Evolutionary conservation across 2,888 invertebrate species (phyloP).

Genomic region (Eristalis intricaria): DNA sequence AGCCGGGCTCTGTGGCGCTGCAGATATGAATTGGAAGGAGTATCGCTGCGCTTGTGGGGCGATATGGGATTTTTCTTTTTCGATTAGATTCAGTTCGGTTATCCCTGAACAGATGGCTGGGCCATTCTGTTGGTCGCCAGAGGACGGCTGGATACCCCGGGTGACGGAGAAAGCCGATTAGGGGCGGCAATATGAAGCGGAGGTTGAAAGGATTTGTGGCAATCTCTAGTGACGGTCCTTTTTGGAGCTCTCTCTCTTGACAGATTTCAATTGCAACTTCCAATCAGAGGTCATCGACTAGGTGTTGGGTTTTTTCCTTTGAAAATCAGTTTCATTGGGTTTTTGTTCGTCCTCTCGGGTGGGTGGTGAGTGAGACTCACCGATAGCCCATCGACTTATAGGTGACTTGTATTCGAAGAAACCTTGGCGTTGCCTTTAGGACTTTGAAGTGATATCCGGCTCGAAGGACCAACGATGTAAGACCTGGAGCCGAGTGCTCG

Average conservation of each 20-base stretch:
- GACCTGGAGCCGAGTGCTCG: too few relatives aligned
- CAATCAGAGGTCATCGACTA: neutral
- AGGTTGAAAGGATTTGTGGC: neutral
- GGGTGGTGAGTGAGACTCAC: too few relatives aligned
- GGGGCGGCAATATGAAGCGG: neutral
- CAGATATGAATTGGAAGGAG: conserved; percentile 3
- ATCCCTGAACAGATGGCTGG: too few relatives aligned
- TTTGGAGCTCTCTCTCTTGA: neutral
- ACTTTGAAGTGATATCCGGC: too few relatives aligned
- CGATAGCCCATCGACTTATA: too few relatives aligned
- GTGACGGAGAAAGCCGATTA: neutral
- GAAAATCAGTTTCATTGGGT: neutral
- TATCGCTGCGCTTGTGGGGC: neutral
- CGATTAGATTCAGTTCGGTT: neutral
- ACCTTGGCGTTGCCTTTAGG: too few relatives aligned
- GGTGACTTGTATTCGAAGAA: too few relatives aligned
- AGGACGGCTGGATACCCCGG: neutral
- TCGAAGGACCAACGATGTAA: too few relatives aligned
- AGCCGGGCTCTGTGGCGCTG: neutral
- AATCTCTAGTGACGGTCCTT: too few relatives aligned
- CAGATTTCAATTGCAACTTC: neutral
- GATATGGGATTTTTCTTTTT: neutral
- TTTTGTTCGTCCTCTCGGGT: neutral
- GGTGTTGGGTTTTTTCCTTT: neutral
- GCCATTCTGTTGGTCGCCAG: neutral